Evolutionary conservation across 2,797 vertebrate species (phyloP).

Genomic region (Rhabdomys pumilio): DNA sequence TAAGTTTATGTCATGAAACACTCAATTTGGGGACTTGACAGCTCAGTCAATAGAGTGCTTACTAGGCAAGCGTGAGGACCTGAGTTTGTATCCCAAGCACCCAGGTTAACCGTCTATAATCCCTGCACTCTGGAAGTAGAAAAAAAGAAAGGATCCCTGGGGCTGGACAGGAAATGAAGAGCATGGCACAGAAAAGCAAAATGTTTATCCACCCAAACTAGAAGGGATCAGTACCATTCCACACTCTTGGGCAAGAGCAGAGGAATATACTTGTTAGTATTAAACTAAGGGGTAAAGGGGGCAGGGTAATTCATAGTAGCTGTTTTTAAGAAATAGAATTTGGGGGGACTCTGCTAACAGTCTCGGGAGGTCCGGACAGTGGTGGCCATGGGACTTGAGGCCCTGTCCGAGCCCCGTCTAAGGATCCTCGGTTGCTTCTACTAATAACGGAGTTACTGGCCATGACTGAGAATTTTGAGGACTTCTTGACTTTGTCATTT

Average conservation of each 20-base stretch:
- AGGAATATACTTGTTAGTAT: neutral
- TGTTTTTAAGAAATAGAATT: neutral
- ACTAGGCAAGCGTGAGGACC: neutral
- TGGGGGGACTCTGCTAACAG: no score
- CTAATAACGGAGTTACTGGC: neutral
- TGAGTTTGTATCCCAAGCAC: neutral
- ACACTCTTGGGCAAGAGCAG: neutral
- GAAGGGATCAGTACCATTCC: neutral
- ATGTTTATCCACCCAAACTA: neutral
- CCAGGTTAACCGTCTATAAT: neutral
- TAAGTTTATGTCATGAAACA: neutral
- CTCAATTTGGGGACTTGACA: neutral
- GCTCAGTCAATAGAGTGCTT: neutral
- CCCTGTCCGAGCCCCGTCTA: neutral
- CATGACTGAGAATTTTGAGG: neutral
- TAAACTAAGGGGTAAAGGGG: neutral
- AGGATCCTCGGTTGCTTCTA: neutral
- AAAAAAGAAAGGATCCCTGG: neutral
- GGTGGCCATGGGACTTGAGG: no score
- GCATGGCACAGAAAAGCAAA: neutral
- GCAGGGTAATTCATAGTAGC: neutral
- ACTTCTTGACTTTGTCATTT: slow-evolving; percentile 24
- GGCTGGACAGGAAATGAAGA: neutral
- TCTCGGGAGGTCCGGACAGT: no score
- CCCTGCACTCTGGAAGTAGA: neutral